Evolutionary conservation across 1,140 invertebrate genomes (phyloP).

Genomic region (Galleria mellonella): DNA sequence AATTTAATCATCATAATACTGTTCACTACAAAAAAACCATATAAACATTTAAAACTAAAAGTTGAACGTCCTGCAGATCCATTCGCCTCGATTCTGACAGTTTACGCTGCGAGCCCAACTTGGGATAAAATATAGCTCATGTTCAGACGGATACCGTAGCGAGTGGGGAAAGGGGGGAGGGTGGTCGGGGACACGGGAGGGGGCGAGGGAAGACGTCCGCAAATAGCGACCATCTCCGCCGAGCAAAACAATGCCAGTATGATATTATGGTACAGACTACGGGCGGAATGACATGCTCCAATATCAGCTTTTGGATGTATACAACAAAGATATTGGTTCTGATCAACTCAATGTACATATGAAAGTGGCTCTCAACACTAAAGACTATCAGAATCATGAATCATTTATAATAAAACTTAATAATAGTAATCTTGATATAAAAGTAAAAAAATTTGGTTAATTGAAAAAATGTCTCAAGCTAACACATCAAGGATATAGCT

Average conservation of each 20-base stretch:
- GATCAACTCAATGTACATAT: not conserved
- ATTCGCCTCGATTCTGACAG: conserved; percentile 59
- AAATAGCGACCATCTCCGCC: conserved; percentile 57
- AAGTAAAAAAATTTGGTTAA: not conserved
- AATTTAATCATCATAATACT: too few relatives aligned
- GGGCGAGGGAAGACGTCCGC: conserved; percentile 40
- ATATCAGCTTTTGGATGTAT: not conserved
- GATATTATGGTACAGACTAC: conserved; percentile 56
- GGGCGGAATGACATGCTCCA: conserved; percentile 4
- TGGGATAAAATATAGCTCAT: conserved; percentile 69
- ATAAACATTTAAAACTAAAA: conserved; percentile 44
- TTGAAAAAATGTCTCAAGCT: not conserved
- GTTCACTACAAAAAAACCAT: conserved; percentile 14
- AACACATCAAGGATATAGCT: not conserved
- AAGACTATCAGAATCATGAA: not conserved
- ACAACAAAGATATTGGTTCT: not conserved
- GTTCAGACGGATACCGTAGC: conserved; percentile 51
- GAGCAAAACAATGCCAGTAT: conserved; percentile 68
- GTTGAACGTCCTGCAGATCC: conserved; percentile 60
- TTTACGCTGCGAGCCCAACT: conserved; percentile 59
- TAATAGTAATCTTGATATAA: too few relatives aligned
- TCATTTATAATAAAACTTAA: not conserved
- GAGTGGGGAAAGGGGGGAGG: conserved; percentile 17
- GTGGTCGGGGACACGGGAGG: conserved; percentile 7
- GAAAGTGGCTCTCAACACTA: not conserved